Conservation (phyloP, 2,113 vertebrate genomes). For the Brevimyrus niger region DNA sequence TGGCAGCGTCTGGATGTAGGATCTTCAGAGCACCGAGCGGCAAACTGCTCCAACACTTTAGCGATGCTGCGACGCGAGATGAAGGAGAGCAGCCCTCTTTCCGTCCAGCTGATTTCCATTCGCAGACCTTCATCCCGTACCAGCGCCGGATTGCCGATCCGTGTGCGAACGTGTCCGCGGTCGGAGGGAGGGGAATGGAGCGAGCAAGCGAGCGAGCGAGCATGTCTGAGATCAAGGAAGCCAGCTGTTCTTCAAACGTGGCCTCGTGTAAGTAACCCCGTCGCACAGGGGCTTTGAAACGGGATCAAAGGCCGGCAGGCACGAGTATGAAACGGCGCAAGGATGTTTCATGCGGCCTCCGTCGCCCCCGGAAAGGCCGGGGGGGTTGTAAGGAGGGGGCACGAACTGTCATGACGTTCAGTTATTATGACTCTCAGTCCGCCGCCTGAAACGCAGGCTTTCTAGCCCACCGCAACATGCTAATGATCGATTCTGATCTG, state of each 20-base stretch:
- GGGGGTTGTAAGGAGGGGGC: background rate
- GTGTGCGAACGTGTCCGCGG: background rate
- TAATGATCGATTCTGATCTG: background rate
- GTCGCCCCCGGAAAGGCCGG: background rate
- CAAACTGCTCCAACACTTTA: background rate
- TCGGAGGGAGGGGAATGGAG: background rate
- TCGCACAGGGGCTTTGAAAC: conserved; percentile 7
- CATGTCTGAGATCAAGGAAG: conserved; percentile 12
- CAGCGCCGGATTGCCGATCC: background rate
- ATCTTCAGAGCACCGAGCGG: background rate
- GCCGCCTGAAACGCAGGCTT: background rate
- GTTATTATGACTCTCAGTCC: background rate
- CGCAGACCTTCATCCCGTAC: background rate
- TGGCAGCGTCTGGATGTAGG: background rate
- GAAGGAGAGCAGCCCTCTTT: background rate
- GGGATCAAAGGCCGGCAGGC: conserved; percentile 14
- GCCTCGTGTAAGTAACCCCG: background rate
- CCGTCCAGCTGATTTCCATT: background rate
- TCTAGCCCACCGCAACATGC: background rate
- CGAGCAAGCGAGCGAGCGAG: too few species aligned
- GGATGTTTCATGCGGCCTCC: background rate
- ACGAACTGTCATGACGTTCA: background rate
- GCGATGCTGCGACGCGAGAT: background rate
- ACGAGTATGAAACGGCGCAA: background rate
- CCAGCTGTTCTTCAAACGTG: conserved; percentile 16